These are phyloP conservation scores for Calidris pugnax DNA, from an alignment of 2,113 vertebrate species.

Conservation along the genomic window DNA sequence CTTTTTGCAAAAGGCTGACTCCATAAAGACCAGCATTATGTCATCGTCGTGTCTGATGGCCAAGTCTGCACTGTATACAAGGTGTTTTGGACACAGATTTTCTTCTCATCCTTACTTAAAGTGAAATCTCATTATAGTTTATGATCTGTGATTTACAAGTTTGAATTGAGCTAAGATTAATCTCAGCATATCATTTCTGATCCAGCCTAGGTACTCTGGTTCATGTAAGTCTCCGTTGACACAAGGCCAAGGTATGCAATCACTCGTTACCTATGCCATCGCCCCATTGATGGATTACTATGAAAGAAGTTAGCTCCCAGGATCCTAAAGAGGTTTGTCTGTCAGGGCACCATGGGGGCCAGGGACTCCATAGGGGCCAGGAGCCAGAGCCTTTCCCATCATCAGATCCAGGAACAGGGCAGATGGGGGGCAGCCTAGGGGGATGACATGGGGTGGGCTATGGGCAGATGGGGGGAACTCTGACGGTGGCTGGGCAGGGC, in stretches of 20 bases:
- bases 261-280: background rate
- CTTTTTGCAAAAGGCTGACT: constrained; percentile 3
- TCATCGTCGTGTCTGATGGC: background rate
- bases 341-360: background rate
- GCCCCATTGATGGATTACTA: accelerated
- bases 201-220: constrained; percentile 16
- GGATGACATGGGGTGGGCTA: background rate
- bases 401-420: background rate
- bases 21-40: constrained; percentile 24
- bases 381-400: background rate
- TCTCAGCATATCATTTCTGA: constrained; percentile 13
- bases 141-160: constrained; percentile 53
- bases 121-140: constrained; percentile 48
- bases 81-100: constrained; percentile 31
- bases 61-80: constrained; percentile 40
- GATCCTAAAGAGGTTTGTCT: background rate
- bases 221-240: background rate
- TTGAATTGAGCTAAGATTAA: constrained; percentile 5
- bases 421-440: accelerated
- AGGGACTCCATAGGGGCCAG: background rate
- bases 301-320: background rate
- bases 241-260: background rate
- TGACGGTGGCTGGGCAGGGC: background rate
- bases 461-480: background rate
- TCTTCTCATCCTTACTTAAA: constrained; percentile 13